Evolutionary conservation across 2,888 invertebrate genomes (phyloP).

Genomic region (Corythucha ciliata): DNA sequence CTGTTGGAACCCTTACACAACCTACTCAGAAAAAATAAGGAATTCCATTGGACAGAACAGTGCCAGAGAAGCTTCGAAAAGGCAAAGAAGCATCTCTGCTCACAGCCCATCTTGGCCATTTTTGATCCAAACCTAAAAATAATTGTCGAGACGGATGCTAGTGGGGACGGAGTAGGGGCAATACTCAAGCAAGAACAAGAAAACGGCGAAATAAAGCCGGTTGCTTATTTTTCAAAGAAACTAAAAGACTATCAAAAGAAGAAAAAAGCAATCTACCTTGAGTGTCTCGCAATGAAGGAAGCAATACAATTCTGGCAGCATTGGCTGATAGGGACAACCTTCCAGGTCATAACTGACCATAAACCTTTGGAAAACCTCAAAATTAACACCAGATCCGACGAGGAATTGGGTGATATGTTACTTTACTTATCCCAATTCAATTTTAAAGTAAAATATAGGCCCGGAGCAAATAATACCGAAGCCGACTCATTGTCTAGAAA

Average conservation of each 20-base stretch:
- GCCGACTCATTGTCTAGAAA: constrained; percentile 5
- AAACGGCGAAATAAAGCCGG: constrained; percentile 16
- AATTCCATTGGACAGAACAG: constrained; percentile 16
- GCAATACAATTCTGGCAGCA: constrained; percentile 13
- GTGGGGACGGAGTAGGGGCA: constrained; percentile 33
- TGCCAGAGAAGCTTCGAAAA: constrained; percentile 17
- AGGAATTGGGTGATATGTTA: constrained; percentile 5
- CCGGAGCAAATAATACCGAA: constrained; percentile 1
- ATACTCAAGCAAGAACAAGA: constrained; percentile 31
- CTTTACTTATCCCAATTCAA: neutral
- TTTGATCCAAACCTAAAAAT: constrained; percentile 35
- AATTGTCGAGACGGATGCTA: constrained; percentile 36
- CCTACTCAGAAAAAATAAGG: constrained; percentile 15
- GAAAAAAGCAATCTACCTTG: constrained; percentile 24
- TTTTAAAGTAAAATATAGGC: neutral
- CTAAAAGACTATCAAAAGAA: constrained; percentile 17
- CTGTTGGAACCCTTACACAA: constrained; percentile 20
- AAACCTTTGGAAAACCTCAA: constrained; percentile 14
- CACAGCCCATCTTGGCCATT: constrained; percentile 35
- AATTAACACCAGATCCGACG: constrained; percentile 11
- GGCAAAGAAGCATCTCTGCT: constrained; percentile 29
- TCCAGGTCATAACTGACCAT: constrained; percentile 15
- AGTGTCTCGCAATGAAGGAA: constrained; percentile 21
- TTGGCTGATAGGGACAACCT: constrained; percentile 12
- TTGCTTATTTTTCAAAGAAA: constrained; percentile 15